Evolutionary conservation across 2,888 invertebrate genomes (phyloP).

Genomic region (Ormyrus rosae): DNA sequence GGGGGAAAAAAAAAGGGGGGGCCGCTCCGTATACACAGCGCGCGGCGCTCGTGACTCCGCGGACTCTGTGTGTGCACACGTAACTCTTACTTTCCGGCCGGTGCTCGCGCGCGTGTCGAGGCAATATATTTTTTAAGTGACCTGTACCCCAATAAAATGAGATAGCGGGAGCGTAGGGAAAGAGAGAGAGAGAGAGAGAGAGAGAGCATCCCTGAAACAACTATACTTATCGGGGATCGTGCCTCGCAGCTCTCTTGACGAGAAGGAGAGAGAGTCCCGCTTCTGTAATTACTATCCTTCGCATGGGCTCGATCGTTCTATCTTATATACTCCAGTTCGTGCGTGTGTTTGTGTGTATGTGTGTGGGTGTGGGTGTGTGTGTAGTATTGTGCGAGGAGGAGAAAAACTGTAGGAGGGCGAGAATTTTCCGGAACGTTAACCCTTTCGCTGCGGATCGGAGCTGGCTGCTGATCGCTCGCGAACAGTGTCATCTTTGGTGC

Average conservation of each 20-base stretch:
- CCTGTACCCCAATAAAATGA: slow-evolving; percentile 72
- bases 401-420: no score
- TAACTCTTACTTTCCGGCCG: slow-evolving; percentile 32
- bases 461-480: no score
- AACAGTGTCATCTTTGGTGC: no score
- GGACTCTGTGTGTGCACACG: slow-evolving; percentile 20
- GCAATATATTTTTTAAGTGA: slow-evolving; percentile 70
- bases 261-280: slow-evolving; percentile 63
- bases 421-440: no score
- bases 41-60: slow-evolving; percentile 2
- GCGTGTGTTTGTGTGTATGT: neutral
- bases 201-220: slow-evolving; percentile 73
- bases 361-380: neutral
- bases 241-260: slow-evolving; percentile 69
- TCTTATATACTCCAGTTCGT: slow-evolving; percentile 35
- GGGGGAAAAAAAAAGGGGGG: no score
- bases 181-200: slow-evolving; percentile 57
- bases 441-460: no score
- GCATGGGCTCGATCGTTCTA: slow-evolving; percentile 5
- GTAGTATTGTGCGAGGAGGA: no score
- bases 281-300: slow-evolving; percentile 74
- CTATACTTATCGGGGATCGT: slow-evolving; percentile 75
- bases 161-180: slow-evolving; percentile 70
- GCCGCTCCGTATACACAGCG: no score
- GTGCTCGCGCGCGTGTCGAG: slow-evolving; percentile 58